Base-by-base conservation (phyloP, 2,888 invertebrate genomes). In the Synergus laeviventris region DNA sequence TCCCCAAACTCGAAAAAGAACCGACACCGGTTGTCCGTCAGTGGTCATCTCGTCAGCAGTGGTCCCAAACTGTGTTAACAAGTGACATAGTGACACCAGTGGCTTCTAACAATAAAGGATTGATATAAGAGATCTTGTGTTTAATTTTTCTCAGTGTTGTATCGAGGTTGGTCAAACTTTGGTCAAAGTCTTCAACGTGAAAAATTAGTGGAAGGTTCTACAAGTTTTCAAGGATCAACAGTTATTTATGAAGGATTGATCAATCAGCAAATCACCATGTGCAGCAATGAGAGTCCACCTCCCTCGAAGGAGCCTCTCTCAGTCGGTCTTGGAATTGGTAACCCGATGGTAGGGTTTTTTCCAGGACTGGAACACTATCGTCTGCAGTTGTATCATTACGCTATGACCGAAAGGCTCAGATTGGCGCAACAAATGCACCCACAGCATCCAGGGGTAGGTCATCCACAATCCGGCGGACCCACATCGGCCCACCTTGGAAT, bases 301-400 rank as follows among this genome's bases (percentile, higher is more conserved):
- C 79, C 89, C 84, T 74, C 85, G 85, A 62, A 90, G 86, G 83
- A 90, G 87, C 87, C 90, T 8, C 70, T 90, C 21, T 84, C 89
- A 73, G 87, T 89, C 75, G 87, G 89, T 5, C 78, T 90, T 18
- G 85, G 88, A 1, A 83, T 83, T 42, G 83, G 84, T 3, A 88
- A 87, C 74, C 88, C 91, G 0, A 89, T 89, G 86, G 85, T 89
- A 24, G 87, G 88, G 7, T 87, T 91, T 61, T 74, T 91, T 2
- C 91, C 93, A 1, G 94, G 95, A 18, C 92, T 95, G 81, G 97
- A 97, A 87, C 96, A 97, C 88, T 97, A 97, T 89, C 94, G 97
- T 8, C 91, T 97, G 4, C 97, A 97, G 87, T 92, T 97, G 1
- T 97, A 97, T 91, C 97, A 97, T 91, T 97, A 97, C 91, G 97